These are phyloP conservation scores for Hirundo rustica DNA, from an alignment of 2,797 vertebrate species.

Conservation along the genomic window DNA sequence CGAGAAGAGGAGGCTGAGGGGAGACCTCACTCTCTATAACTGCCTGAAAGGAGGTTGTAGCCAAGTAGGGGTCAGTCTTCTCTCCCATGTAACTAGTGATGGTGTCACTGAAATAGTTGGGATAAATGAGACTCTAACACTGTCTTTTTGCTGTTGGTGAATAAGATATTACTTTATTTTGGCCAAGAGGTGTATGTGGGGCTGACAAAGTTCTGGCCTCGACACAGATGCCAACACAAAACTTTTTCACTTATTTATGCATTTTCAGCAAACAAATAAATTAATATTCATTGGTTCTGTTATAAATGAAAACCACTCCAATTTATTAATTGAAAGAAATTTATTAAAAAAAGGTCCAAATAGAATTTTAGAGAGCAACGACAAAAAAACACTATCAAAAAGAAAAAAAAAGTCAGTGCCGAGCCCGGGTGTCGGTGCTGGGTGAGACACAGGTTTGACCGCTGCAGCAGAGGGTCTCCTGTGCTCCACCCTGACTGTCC, in stretches of 20 bases:
- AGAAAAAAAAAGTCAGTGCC: no score
- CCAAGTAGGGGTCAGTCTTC: neutral
- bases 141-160: neutral
- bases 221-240: neutral
- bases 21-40: no score
- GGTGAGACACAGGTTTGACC: no score
- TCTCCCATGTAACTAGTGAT: neutral
- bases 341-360: no score
- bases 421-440: no score
- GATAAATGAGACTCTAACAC: neutral
- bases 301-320: no score
- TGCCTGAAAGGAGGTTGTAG: neutral
- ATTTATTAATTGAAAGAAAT: no score
- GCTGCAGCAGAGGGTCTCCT: no score
- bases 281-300: neutral
- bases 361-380: no score
- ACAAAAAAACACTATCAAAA: no score
- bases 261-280: neutral
- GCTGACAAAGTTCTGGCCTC: neutral
- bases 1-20: no score
- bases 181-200: neutral
- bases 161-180: neutral
- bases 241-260: neutral
- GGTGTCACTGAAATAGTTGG: neutral
- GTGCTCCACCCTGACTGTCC: no score